phyloP scores from a whole-genome alignment of 2,888 invertebrate genomes.

The Tinea semifulvella region DNA sequence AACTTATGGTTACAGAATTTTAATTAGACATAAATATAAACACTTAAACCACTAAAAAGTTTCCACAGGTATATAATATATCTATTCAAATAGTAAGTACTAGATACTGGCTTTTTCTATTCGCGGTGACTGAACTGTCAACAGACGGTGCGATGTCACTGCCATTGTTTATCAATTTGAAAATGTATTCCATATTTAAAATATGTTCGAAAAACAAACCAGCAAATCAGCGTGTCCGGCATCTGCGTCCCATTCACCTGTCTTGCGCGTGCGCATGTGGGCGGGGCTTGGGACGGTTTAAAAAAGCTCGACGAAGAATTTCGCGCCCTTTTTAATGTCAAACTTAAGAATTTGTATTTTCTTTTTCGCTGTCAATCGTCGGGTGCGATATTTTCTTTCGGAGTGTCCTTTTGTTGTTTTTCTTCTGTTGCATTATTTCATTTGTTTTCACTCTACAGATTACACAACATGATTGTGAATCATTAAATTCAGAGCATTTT shows the following conservation, averaged over 20 bases:
- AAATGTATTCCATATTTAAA: conserved; percentile 11
- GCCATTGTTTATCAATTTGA: conserved; percentile 56
- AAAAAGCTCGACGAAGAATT: conserved; percentile 8
- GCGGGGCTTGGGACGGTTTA: conserved; percentile 32
- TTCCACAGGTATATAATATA: no score
- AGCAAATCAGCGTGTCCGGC: conserved; percentile 44
- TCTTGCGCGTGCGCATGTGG: conserved; percentile 52
- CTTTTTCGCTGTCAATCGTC: conserved; percentile 50
- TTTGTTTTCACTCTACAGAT: neutral
- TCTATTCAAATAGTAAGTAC: neutral
- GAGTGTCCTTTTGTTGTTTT: neutral
- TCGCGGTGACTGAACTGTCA: neutral
- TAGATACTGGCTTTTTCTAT: neutral
- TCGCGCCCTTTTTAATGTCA: conserved; percentile 10
- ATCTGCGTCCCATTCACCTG: conserved; percentile 60
- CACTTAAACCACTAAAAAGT: no score
- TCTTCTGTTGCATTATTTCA: neutral
- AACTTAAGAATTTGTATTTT: conserved; percentile 39
- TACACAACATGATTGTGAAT: conserved; percentile 5
- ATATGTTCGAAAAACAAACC: conserved; percentile 44
- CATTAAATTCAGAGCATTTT: neutral
- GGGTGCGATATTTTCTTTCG: conserved; percentile 60
- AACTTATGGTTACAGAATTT: no score
- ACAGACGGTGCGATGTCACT: conserved; percentile 31
- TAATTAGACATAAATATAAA: no score